Percentiles rank a stretch among this genome's conserved stretches.
phyloP scores from a whole-genome alignment of 2,113 vertebrate species.

The Triplophysa siluroides region DNA sequence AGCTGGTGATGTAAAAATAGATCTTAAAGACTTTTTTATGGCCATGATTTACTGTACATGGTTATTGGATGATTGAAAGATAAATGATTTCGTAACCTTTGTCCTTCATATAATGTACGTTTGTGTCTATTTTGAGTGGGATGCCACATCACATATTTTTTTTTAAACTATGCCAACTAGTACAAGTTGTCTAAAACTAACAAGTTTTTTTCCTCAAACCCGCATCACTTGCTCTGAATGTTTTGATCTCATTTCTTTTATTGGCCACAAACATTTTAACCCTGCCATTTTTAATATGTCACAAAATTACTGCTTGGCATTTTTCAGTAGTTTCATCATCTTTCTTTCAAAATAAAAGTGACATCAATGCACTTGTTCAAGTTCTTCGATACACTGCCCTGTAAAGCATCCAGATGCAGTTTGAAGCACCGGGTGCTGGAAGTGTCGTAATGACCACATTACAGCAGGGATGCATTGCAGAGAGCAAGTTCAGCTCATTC shows the following conservation, averaged over 20 bases:
- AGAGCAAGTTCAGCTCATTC: slow-evolving; percentile 28
- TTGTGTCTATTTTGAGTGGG: background rate
- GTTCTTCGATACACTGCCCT: slow-evolving; percentile 26
- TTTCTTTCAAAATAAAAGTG: slow-evolving; percentile 15
- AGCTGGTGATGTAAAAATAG: background rate
- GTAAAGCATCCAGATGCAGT: slow-evolving; percentile 47
- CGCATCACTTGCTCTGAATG: background rate
- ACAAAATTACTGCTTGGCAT: slow-evolving; percentile 59
- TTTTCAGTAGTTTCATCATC: slow-evolving; percentile 3
- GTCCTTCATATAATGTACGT: background rate
- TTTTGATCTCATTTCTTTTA: background rate
- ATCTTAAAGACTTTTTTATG: too few species aligned
- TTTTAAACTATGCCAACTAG: background rate
- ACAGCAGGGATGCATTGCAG: slow-evolving; percentile 43
- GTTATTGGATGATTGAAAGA: too few species aligned
- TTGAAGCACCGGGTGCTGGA: slow-evolving; percentile 39
- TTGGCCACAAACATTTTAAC: background rate
- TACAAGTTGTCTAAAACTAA: slow-evolving; percentile 8
- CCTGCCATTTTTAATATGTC: slow-evolving; percentile 28
- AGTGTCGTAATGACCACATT: slow-evolving; percentile 51
- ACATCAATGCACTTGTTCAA: slow-evolving; percentile 31
- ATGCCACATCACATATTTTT: background rate
- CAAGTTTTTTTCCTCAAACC: background rate
- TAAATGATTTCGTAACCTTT: too few species aligned
- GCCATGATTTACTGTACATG: too few species aligned